phyloP scores from a whole-genome alignment of 2,113 vertebrate species.

The Ibidorhyncha struthersii region DNA sequence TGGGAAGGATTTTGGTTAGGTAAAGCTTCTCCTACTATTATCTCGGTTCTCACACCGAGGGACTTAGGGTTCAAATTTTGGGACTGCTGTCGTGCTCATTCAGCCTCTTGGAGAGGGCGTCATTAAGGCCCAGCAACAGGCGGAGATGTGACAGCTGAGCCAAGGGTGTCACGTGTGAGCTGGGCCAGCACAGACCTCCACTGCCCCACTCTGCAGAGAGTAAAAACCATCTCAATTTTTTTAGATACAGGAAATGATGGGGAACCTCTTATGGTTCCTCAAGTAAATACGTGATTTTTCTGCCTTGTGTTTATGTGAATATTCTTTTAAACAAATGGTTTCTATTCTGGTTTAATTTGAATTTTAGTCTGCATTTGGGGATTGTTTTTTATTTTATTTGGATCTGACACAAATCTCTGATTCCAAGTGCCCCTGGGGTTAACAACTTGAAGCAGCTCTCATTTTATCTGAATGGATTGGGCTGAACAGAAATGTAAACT shows the following conservation, averaged over 20 bases:
- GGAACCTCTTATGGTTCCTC: background rate
- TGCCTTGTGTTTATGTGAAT: background rate
- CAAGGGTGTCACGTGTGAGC: background rate
- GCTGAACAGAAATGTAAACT: conserved; percentile 55
- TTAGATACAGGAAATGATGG: background rate
- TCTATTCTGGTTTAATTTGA: conserved; percentile 25
- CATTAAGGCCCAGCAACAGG: background rate
- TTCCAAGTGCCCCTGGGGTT: conserved; percentile 24
- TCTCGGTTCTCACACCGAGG: background rate
- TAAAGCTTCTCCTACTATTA: background rate
- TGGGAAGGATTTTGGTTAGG: background rate
- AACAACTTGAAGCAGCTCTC: conserved; percentile 10
- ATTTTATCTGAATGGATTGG: conserved; percentile 18
- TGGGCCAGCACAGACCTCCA: background rate
- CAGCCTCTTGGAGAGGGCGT: background rate
- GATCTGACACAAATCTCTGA: background rate
- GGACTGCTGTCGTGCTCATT: background rate
- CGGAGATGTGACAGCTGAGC: background rate
- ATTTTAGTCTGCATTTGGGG: conserved; percentile 3
- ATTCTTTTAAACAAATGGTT: conserved; percentile 11
- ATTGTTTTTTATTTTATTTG: background rate
- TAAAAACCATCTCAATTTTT: background rate
- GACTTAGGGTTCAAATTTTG: background rate
- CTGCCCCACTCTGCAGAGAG: fast-evolving
- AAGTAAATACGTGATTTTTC: background rate